Percentiles rank a stretch among this genome's conserved stretches.
Evolutionary conservation across 2,888 invertebrate genomes (phyloP).

Genomic region (Latrodectus hesperus): DNA sequence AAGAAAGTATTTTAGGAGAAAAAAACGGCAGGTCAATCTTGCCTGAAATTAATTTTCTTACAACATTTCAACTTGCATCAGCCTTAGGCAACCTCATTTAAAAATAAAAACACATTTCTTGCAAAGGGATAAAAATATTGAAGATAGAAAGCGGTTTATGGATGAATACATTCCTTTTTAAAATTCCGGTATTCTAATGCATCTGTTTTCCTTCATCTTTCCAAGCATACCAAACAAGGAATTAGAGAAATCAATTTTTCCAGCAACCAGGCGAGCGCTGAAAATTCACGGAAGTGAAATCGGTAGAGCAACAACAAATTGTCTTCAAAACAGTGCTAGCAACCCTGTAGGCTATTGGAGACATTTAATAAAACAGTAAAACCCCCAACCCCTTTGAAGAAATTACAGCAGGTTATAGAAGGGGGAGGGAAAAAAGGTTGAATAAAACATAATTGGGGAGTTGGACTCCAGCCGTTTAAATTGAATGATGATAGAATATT

Average conservation of each 20-base stretch:
- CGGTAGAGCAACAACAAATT: slow-evolving; percentile 36
- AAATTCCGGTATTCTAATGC: neutral
- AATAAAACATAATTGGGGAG: slow-evolving; percentile 66
- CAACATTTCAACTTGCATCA: neutral
- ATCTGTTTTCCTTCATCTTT: neutral
- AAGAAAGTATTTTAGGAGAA: too few species aligned
- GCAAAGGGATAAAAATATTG: too few species aligned
- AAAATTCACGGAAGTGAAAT: slow-evolving; percentile 42
- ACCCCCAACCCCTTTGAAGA: neutral
- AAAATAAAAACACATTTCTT: neutral
- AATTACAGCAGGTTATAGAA: slow-evolving; percentile 8
- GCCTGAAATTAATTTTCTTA: too few species aligned
- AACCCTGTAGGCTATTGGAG: slow-evolving; percentile 24
- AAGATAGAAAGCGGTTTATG: too few species aligned
- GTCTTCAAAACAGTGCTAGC: slow-evolving; percentile 24
- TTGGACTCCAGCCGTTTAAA: slow-evolving; percentile 51
- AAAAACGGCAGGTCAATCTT: too few species aligned
- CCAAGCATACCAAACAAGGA: slow-evolving; percentile 2
- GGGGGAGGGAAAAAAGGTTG: neutral
- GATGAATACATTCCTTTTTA: neutral
- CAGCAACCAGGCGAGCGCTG: neutral
- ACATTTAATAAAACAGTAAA: slow-evolving; percentile 62
- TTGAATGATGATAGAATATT: slow-evolving; percentile 63
- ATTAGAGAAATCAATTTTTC: slow-evolving; percentile 55
- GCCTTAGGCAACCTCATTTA: slow-evolving; percentile 40